phyloP scores from a whole-genome alignment of 2,113 vertebrate species.

The Recurvirostra avosetta region DNA sequence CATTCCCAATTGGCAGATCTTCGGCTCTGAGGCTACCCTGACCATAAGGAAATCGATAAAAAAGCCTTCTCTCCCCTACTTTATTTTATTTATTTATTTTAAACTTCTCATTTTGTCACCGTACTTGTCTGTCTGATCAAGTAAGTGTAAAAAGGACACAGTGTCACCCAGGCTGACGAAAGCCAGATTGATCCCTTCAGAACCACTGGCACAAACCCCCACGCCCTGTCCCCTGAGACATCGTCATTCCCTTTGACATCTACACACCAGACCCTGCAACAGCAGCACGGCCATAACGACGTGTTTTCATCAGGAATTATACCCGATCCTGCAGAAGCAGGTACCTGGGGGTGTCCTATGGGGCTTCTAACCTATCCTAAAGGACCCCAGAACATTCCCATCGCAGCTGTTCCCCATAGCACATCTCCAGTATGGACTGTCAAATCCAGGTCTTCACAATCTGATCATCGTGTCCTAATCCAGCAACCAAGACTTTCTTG shows the following conservation, averaged over 20 bases:
- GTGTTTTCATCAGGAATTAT: neutral
- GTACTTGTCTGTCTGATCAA: neutral
- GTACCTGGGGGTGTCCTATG: neutral
- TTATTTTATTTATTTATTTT: neutral
- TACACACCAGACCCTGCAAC: rapidly evolving
- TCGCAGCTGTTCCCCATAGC: neutral
- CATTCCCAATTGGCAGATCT: neutral
- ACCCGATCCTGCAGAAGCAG: neutral
- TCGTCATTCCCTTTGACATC: rapidly evolving
- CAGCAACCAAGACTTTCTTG: neutral
- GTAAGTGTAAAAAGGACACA: neutral
- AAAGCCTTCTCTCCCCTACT: neutral
- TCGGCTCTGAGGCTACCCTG: neutral
- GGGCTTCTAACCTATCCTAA: neutral
- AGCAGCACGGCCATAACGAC: rapidly evolving
- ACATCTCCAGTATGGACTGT: neutral
- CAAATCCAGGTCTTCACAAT: neutral
- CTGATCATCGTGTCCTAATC: neutral
- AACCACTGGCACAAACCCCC: neutral
- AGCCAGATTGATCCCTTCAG: neutral
- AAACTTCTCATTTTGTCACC: neutral
- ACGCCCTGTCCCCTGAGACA: neutral
- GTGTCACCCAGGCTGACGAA: rapidly evolving
- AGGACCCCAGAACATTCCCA: neutral
- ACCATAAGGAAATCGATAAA: rapidly evolving